These are phyloP conservation scores for Taurulus bubalis DNA, from an alignment of 2,113 vertebrate species.

Conservation along the genomic window DNA sequence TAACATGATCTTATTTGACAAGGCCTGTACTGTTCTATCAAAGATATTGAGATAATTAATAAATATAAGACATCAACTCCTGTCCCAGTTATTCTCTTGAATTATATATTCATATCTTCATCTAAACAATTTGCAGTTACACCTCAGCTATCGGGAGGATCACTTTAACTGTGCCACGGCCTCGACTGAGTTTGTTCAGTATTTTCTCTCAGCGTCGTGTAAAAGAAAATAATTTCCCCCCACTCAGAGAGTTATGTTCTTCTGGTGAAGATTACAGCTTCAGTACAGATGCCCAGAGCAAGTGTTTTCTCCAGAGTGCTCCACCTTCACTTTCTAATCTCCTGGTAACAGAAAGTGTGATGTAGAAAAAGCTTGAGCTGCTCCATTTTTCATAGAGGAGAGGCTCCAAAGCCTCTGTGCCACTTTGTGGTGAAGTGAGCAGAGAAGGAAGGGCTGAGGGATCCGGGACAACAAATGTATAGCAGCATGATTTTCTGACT, in stretches of 20 bases:
- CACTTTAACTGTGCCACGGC: constrained; percentile 20
- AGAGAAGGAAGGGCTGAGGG: constrained; percentile 35
- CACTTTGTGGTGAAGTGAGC: constrained; percentile 42
- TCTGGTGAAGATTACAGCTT: constrained; percentile 55
- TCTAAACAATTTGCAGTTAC: constrained; percentile 24
- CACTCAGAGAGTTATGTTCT: constrained; percentile 2
- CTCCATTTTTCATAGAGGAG: constrained; percentile 73
- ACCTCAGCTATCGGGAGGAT: constrained; percentile 34
- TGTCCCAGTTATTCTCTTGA: constrained; percentile 29
- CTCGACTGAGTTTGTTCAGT: constrained; percentile 10
- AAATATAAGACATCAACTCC: constrained; percentile 67
- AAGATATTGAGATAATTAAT: constrained; percentile 74
- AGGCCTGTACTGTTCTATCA: constrained; percentile 75
- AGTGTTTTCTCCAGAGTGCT: constrained; percentile 49
- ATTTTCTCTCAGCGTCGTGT: constrained; percentile 7
- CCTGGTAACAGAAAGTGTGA: constrained; percentile 58
- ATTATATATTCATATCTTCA: constrained; percentile 22
- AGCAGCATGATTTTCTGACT: constrained; percentile 5
- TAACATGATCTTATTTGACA: constrained; percentile 57
- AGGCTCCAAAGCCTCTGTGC: constrained; percentile 39
- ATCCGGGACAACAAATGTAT: constrained; percentile 11
- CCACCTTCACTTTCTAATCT: constrained; percentile 70
- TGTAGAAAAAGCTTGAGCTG: constrained; percentile 59
- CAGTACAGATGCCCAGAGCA: constrained; percentile 47
- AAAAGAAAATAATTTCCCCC: constrained; percentile 16